Evolutionary conservation across 2,113 vertebrate genomes (phyloP).

Genomic region (Neopipo cinnamomea): DNA sequence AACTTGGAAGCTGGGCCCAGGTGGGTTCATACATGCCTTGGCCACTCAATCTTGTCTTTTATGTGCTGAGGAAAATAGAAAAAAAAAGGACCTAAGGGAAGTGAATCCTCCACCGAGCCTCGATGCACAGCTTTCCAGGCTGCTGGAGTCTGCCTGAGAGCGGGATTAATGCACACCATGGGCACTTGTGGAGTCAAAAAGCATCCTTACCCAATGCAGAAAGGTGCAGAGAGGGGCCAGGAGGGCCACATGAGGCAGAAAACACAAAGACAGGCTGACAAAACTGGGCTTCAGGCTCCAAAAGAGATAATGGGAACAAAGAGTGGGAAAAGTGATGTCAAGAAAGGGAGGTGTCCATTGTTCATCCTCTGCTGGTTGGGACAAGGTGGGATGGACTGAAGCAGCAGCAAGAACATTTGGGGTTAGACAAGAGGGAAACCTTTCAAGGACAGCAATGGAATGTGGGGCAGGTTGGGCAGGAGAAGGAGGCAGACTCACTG

Average conservation of each 20-base stretch:
- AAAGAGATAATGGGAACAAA: background rate
- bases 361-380: background rate
- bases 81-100: background rate
- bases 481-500: rapidly evolving
- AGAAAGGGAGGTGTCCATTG: background rate
- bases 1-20: background rate
- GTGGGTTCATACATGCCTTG: background rate
- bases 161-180: background rate
- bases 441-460: background rate
- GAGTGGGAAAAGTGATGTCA: background rate
- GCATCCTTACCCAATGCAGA: background rate
- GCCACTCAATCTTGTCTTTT: background rate
- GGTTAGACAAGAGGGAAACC: background rate
- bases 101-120: background rate
- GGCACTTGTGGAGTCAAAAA: background rate
- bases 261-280: background rate
- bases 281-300: background rate
- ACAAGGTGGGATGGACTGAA: background rate
- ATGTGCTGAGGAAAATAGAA: background rate
- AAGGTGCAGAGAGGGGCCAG: background rate
- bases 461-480: rapidly evolving
- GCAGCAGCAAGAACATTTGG: background rate
- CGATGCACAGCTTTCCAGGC: background rate
- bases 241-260: background rate
- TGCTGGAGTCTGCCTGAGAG: background rate